These are phyloP conservation scores for Hanleya hanleyi DNA, from an alignment of 2,888 invertebrate genomes.

Conservation along the genomic window DNA sequence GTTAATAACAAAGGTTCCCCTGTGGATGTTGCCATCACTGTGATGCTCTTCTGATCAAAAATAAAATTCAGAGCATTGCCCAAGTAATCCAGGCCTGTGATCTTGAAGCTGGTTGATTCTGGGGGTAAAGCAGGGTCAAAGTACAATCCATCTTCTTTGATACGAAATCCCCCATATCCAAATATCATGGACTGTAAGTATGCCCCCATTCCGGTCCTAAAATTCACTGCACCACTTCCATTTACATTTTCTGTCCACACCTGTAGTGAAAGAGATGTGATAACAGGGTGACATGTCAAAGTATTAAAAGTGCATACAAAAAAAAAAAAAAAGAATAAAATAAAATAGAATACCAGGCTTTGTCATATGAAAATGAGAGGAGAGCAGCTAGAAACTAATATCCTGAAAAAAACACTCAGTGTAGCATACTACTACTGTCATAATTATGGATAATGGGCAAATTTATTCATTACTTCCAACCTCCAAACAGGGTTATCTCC, in stretches of 20 bases:
- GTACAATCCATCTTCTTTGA: constrained; percentile 46
- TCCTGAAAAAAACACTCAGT: too few relatives aligned
- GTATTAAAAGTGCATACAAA: too few relatives aligned
- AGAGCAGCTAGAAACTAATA: too few relatives aligned
- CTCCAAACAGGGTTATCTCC: too few relatives aligned
- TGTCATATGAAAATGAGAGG: too few relatives aligned
- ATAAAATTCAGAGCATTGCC: constrained; percentile 58
- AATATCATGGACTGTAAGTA: constrained; percentile 73
- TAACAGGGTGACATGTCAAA: background rate
- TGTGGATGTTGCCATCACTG: background rate
- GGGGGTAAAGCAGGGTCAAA: constrained; percentile 61
- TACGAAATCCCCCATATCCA: constrained; percentile 73
- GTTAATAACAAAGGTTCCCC: background rate
- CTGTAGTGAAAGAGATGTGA: constrained; percentile 47
- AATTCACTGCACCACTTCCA: constrained; percentile 73
- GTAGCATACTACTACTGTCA: too few relatives aligned
- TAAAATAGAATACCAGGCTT: too few relatives aligned
- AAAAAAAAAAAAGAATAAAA: too few relatives aligned
- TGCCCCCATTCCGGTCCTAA: constrained; percentile 75
- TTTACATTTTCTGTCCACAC: constrained; percentile 73
- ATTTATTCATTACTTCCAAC: too few relatives aligned
- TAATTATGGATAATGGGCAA: too few relatives aligned
- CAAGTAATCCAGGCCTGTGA: constrained; percentile 67
- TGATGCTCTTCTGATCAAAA: constrained; percentile 22
- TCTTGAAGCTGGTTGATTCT: constrained; percentile 49